Conservation (phyloP, 2,797 vertebrate genomes). For the Anguilla marmorata region DNA sequence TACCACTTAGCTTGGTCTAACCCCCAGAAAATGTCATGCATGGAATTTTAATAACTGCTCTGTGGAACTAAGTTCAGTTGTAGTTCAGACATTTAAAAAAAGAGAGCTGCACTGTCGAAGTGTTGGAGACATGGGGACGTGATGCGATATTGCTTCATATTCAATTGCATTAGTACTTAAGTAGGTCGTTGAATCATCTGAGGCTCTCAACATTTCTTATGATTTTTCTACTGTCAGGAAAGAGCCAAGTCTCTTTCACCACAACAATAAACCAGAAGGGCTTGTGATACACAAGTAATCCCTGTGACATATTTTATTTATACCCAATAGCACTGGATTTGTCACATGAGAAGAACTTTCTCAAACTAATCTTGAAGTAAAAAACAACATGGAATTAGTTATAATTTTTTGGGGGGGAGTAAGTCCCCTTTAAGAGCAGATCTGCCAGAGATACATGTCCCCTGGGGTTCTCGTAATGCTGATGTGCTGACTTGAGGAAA, state of each 20-base stretch:
- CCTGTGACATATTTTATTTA: background rate
- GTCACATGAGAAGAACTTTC: conserved; percentile 1
- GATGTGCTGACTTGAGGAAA: background rate
- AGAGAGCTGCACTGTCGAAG: background rate
- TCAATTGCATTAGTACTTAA: background rate
- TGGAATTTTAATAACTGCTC: background rate
- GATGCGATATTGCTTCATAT: background rate
- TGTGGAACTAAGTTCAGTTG: background rate
- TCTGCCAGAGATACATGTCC: background rate
- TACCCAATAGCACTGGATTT: background rate
- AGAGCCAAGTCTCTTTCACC: background rate
- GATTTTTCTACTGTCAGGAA: background rate
- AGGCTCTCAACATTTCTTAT: background rate
- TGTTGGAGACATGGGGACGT: background rate
- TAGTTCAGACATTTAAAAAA: background rate
- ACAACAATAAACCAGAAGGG: background rate
- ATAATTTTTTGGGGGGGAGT: background rate
- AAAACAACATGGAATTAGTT: background rate
- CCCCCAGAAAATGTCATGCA: no score
- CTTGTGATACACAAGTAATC: background rate
- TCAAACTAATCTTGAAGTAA: background rate
- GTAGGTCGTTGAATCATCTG: background rate
- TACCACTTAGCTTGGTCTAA: background rate
- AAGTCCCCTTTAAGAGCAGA: background rate
- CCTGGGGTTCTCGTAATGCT: background rate